These are phyloP conservation scores for Lacanobia oleracea DNA, from an alignment of 2,888 invertebrate genomes.

Conservation along the genomic window DNA sequence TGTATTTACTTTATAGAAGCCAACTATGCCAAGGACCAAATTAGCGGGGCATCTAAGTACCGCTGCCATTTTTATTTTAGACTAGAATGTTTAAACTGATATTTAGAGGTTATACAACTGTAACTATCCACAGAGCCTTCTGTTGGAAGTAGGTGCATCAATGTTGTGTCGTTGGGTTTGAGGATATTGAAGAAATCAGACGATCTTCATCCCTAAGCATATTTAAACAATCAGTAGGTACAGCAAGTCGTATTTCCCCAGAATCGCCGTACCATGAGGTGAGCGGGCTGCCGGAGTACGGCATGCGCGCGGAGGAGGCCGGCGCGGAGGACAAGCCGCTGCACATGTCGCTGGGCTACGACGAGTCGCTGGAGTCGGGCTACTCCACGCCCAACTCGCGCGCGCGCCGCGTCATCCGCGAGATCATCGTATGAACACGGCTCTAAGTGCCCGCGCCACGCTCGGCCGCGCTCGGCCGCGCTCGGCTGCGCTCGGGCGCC, in stretches of 20 bases:
- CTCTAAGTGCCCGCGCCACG: conserved; percentile 54
- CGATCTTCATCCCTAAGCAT: background rate
- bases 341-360: conserved; percentile 97
- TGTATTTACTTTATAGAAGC: conserved; percentile 18
- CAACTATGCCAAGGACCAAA: background rate
- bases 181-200: background rate
- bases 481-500: conserved; percentile 3
- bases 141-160: background rate
- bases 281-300: conserved; percentile 96
- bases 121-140: background rate
- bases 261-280: conserved; percentile 98
- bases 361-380: conserved; percentile 98
- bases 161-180: background rate
- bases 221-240: background rate
- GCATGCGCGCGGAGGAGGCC: conserved; percentile 93
- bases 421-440: conserved; percentile 95
- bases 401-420: conserved; percentile 97
- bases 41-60: background rate
- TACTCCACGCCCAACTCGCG: conserved; percentile 98
- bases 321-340: conserved; percentile 95
- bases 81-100: background rate
- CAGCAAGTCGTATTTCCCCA: conserved; percentile 73
- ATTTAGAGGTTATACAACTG: background rate
- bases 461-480: conserved; percentile 36
- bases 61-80: background rate